Evolutionary conservation across 2,113 vertebrate species (phyloP).

Genomic region (Dasyornis broadbenti): DNA sequence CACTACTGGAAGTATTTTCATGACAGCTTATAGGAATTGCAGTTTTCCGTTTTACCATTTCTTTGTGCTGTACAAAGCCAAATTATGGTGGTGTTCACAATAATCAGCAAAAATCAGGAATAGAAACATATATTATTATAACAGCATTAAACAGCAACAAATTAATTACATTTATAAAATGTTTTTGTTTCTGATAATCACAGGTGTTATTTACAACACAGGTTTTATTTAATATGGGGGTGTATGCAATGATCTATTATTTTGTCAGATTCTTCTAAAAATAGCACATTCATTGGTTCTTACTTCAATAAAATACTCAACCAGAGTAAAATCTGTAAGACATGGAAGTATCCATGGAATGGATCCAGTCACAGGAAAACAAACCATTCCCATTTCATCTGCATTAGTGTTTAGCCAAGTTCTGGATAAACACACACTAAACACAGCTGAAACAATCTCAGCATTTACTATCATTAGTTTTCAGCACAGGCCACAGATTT

Average conservation of each 20-base stretch:
- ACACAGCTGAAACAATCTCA: background rate
- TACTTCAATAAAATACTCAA: background rate
- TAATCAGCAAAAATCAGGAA: background rate
- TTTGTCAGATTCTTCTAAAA: background rate
- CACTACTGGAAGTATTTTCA: conserved; percentile 8
- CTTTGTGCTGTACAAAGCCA: background rate
- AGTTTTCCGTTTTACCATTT: background rate
- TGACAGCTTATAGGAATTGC: background rate
- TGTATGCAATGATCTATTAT: background rate
- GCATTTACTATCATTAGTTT: background rate
- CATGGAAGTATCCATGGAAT: background rate
- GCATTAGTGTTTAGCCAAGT: background rate
- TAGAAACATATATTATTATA: background rate
- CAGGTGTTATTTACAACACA: conserved; percentile 14
- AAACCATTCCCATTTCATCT: background rate
- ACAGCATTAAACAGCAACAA: background rate
- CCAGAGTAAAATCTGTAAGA: background rate
- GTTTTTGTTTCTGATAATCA: background rate
- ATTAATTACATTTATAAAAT: background rate
- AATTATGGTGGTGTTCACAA: background rate
- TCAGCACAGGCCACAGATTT: background rate
- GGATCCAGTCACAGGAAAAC: background rate
- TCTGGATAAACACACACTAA: background rate
- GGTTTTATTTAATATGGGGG: background rate
- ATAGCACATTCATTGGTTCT: background rate